Evolutionary conservation across 35 echinoderm and acorn worm species (phyloP), one percentile per base, ranked within the genome.

Genomic region (Chiridota heheva): DNA sequence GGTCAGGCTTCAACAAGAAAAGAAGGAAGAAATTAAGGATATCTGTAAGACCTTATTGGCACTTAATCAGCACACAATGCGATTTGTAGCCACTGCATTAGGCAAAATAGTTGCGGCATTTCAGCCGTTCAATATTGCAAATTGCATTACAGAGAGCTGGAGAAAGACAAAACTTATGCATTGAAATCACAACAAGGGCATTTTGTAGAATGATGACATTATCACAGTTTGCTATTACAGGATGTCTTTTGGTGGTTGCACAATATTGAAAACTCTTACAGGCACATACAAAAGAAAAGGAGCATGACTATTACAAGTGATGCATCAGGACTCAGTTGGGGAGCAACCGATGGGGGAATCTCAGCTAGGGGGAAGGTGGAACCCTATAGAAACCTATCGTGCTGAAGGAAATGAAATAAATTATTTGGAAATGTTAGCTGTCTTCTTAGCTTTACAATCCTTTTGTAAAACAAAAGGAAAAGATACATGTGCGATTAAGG

Each of bases 171-270:
- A 73, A 86, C 45, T 36, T 67, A 39, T 37, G 81, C 87, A 32
- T 42, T 89, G 4, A 89, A 81, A 64, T 33, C 25, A 28, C 51
- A 82, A 30, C 42, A 63, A 18, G 81, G 92, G 34, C 82, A 96
- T 44, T 96, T 82, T 82, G 77, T 68, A 85, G 59, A 31, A 34
- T 44, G 7, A 86, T 90, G 87, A 76, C 15, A 25, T 26, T 90
- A 34, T 96, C 92, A 17, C 13, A 41, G 15, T 44, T 42, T 17
- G 82, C 82, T 30, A 76, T 76, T 17, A 64, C 4, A 20, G 4
- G 87, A 90, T 42, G 25, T 86, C 15, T 15, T 29, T 40, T 90
- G 92, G 87, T 96, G 92, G 92, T 73, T 86, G 33, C 39, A 81
- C 22, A 81, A 90, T 67, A 62, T 86, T n/a, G 13, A 38, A n/a